phyloP scores from a whole-genome alignment of 1,140 invertebrate genomes.

The Cataglyphis hispanica region DNA sequence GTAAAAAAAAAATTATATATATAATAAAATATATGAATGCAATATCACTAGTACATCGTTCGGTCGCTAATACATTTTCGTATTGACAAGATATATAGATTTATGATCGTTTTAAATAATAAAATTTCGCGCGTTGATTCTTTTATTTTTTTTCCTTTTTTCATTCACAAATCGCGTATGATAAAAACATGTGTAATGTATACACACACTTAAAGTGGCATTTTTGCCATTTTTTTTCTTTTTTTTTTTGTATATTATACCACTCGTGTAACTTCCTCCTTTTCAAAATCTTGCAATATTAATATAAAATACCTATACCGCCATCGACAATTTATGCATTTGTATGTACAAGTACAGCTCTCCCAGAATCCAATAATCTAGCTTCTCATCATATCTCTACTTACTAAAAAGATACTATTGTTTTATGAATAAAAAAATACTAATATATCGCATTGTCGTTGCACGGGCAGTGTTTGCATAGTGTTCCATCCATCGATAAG shows the following conservation, averaged over 20 bases:
- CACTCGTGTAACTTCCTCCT: constrained; percentile 78
- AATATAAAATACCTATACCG: constrained; percentile 81
- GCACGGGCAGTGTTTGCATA: constrained; percentile 85
- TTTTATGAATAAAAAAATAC: constrained; percentile 85
- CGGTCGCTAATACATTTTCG: background rate
- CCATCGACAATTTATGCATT: constrained; percentile 79
- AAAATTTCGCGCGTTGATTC: background rate
- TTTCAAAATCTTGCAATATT: constrained; percentile 71
- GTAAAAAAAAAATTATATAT: background rate
- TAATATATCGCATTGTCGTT: constrained; percentile 86
- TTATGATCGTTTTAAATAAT: constrained; percentile 24
- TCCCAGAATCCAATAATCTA: constrained; percentile 76
- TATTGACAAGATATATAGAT: constrained; percentile 19
- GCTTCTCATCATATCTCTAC: constrained; percentile 76
- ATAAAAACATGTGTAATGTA: constrained; percentile 40
- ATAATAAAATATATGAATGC: constrained; percentile 29
- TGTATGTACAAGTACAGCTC: constrained; percentile 83
- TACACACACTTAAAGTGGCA: constrained; percentile 55
- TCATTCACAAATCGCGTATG: constrained; percentile 50
- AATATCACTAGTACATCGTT: constrained; percentile 6
- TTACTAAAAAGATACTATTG: constrained; percentile 80
- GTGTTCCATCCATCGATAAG: constrained; percentile 83
- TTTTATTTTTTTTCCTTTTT: background rate
- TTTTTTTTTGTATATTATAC: constrained; percentile 73
- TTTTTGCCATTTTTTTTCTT: constrained; percentile 67